Evolutionary conservation across 1,140 invertebrate genomes (phyloP), one percentile per base, ranked within the genome.

Genomic region (Panulirus ornatus): DNA sequence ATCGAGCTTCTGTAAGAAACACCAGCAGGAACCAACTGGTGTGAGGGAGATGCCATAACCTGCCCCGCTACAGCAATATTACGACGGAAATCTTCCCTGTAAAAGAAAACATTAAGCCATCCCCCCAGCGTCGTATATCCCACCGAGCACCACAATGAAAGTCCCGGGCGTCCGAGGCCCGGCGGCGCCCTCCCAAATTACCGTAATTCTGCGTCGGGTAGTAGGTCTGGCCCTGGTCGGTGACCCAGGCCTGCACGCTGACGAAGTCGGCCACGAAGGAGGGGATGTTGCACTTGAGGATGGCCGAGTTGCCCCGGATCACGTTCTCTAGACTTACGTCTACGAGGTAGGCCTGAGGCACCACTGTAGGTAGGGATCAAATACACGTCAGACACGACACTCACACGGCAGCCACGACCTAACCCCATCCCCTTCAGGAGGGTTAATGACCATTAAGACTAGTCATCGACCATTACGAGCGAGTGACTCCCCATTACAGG

Each of bases 181-280:
- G n/a, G n/a, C 11, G 58, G 14, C 5, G 44, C 44, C 58, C 58
- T 66, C 58, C 22, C n/a, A 8, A 54, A 47, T 89, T 91, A 91
- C 92, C 92, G 85, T 92, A 88, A 47, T 86, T 81, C 40, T 73
- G 27, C 14, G 81, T 82, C 92, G 94, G 91, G 91, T 95, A 96
- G 93, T 96, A 95, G 93, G 96, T 95, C 93, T 95, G 95, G 91
- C 96, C 96, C 30, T 81, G 51, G 47, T 88, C 78, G 30, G 78
- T 88, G 66, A 88, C 78, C 92, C 92, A 92, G 22, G 78, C 79
- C 63, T 81, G 44, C 34, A 92, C 91, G 66, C 89, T 58, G 36
- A 95, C 94, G 91, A 94, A 94, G 66, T 95, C 94, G 44, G 93
- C 93, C 36, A 95, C 94, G 92, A 94, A 95, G 36, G 92, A 93